Evolutionary conservation across 2,888 invertebrate genomes (phyloP), one percentile per base, ranked within the genome.

Genomic region (Stegophylla sp.): DNA sequence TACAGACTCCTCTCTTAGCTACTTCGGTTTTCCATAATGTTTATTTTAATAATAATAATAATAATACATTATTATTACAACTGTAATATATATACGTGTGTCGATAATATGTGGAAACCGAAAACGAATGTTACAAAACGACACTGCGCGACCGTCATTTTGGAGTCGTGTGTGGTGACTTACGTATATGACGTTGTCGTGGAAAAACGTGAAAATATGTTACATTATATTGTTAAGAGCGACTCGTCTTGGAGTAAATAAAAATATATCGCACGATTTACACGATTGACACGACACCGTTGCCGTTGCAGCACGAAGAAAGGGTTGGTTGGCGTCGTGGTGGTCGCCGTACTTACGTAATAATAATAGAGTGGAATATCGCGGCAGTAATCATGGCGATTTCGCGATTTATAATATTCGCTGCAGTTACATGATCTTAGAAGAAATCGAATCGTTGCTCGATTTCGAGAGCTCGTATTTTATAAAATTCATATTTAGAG

Each of bases 231-330:
- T 41, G 20, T 56, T 56, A 23, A 23, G 20, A 56, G 56, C n/a
- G n/a, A 56, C 41, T 20, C 63, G 61, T 20, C 45, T 9, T n/a
- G 20, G n/a, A 63, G 20, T 51, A 28, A 7, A 53, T n/a, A n/a
- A n/a, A n/a, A n/a, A n/a, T n/a, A n/a, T n/a, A n/a, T 28, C 34
- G 63, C 74, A 74, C 74, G 74, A 74, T 74, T 74, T 74, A 15
- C n/a, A n/a, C n/a, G n/a, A n/a, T 63, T 51, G 63, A 74, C 63
- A 63, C 63, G 63, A 63, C 61, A 72, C n/a, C n/a, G n/a, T n/a
- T 13, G 45, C 26, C 61, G 61, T 15, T 45, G 45, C 51, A 26
- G 59, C 73, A 73, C 61, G 61, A 74, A 63, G 15, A 48, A 51
- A 43, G 59, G 73, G 59, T 73, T n/a, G n/a, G n/a, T n/a, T 28